Base-by-base conservation (phyloP, 2,113 vertebrate species). In the Dunckerocampus dactyliophorus region DNA sequence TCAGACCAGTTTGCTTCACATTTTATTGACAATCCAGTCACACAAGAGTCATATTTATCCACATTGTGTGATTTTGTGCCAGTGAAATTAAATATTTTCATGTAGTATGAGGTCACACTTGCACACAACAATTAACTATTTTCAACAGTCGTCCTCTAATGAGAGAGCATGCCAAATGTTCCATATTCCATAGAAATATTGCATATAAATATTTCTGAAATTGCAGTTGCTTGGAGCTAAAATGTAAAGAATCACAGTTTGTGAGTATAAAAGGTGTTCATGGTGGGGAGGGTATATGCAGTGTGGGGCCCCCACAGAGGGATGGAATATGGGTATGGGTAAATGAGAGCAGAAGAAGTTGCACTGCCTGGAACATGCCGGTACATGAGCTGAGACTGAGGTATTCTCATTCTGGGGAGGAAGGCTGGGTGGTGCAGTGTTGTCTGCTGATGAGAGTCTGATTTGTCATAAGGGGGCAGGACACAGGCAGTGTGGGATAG, bases 361-460 rank as follows among this genome's bases (percentile, higher is more conserved):
- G 71, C 59, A n/a, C 71, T 74, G 47, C 80, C 14, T 12, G 87
- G 76, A 24, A 87, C 6, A 1, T 86, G 79, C 3, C 61, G 85
- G 60, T 89, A 89, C 69, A 85, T 59, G 8, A 87, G 66, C 59
- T 84, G 89, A 39, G 87, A 60, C 0, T 70, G 67, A 51, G 90
- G 82, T 21, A 88, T 67, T 62, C 83, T 80, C 59, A 85, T 79
- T 67, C 88, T 84, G 66, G 74, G 59, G 13, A 83, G 79, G 9
- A 86, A 24, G 31, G 84, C 72, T 1, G 77, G n/a, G 0, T 85
- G 79, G 19, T 83, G 68, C 0, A 82, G 5, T 0, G 70, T 22
- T 8, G 81, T 69, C 8, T 77, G 82, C 28, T 67, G 72, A 46
- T 75, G 65, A 63, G 80, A 61, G 45, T 86, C 83, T 22, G 79